Base-by-base conservation (phyloP, 2,888 invertebrate species). In the Congeria kusceri region DNA sequence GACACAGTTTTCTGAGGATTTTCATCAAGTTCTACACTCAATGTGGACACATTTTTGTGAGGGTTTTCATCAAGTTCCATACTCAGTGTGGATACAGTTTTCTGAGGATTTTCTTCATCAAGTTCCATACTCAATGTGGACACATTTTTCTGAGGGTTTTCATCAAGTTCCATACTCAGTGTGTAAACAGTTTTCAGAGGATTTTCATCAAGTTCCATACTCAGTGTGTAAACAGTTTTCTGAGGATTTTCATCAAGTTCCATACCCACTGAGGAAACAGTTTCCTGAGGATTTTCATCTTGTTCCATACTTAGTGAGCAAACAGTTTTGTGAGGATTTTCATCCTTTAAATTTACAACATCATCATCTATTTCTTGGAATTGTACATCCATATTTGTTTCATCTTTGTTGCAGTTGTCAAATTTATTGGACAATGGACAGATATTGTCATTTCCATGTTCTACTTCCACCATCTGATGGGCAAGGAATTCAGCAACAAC, bases 401-500 rank as follows among this genome's bases (percentile, higher is more conserved):
- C 18, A 53, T 23, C 53, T 23, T 23, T 18, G 9, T 23, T 7
- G 20, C 2, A 13, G n/a, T 20, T 53, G 23, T 53, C 13, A 53
- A 25, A 25, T 9, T 11, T 18, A 15, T 7, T 20, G 25, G 53
- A 53, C 9, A 1, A 39, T 39, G 3, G 39, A 7, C 5, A 39
- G 13, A 20, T 11, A 25, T 20, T 53, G 11, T 1, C 53, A 23
- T 1, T 9, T 25, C 7, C 25, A 25, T 1, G 2, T 53, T 53
- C 53, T 25, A 53, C 25, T 18, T 20, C 5, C 53, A 53, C 53
- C 53, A 53, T 53, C 18, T 53, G 23, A 15, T 20, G 4, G n/a
- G 53, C 53, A 23, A 53, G 25, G 3, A 53, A 20, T 53, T 53
- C 53, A 53, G 53, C 53, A 25, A n/a, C 53, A 23, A 53, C 53